Conservation (phyloP, 2,888 invertebrate species). For the Eristalinus aeneus region DNA sequence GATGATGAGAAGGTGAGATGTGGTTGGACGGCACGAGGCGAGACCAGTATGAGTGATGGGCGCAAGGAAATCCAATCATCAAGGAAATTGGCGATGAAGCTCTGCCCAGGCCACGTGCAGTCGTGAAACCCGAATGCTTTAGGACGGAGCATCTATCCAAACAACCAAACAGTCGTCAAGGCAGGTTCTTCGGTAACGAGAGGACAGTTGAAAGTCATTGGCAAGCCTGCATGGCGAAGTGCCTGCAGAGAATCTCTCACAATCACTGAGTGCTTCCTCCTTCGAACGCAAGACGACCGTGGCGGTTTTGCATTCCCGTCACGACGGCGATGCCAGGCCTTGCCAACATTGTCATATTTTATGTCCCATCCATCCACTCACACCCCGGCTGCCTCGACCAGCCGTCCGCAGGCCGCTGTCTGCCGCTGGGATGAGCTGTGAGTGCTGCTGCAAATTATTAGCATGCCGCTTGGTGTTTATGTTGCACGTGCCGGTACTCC, state of each 20-base stretch:
- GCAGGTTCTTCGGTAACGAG: too few species aligned
- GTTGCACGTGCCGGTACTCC: slow-evolving; percentile 5
- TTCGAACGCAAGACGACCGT: neutral
- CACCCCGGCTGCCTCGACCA: neutral
- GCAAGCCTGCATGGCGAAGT: too few species aligned
- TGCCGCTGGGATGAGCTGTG: neutral
- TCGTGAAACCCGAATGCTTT: too few species aligned
- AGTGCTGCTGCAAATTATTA: neutral
- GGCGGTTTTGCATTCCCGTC: neutral
- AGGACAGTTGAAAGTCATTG: too few species aligned
- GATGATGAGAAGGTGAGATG: too few species aligned
- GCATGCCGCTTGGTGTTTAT: slow-evolving; percentile 9
- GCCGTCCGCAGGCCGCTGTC: neutral
- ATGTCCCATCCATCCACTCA: neutral
- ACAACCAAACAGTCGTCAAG: too few species aligned
- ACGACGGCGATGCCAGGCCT: neutral
- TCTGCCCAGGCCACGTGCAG: too few species aligned
- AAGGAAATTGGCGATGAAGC: too few species aligned
- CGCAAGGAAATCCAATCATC: too few species aligned
- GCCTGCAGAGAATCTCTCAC: neutral
- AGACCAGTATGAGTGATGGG: neutral
- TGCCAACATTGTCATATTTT: neutral
- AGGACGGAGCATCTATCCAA: too few species aligned
- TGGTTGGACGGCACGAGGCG: too few species aligned
- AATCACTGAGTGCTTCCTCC: neutral